phyloP scores from a whole-genome alignment of 2,113 vertebrate genomes.

The Rhadina sibilatrix region DNA sequence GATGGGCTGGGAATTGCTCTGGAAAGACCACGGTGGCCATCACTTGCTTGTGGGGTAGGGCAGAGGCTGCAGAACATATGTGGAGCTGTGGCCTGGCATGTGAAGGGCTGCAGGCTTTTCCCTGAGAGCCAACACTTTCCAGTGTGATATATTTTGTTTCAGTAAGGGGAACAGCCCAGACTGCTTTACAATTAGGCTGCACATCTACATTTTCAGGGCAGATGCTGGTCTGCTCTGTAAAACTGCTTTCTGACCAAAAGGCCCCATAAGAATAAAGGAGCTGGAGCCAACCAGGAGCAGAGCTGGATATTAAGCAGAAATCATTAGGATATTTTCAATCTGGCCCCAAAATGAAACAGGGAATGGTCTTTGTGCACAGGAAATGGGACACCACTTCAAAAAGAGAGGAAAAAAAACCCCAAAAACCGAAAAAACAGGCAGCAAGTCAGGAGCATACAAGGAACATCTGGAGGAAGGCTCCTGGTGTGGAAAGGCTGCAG shows the following conservation, averaged over 20 bases:
- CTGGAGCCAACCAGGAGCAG: background rate
- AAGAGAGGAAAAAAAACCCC: background rate
- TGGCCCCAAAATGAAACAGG: background rate
- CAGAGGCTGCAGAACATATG: fast-evolving
- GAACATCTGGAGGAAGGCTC: constrained; percentile 46
- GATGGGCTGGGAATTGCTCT: background rate
- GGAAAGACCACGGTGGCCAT: background rate
- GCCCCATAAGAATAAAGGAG: background rate
- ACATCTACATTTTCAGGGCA: background rate
- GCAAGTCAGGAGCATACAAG: background rate
- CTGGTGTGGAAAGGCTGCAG: constrained; percentile 13
- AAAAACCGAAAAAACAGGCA: background rate
- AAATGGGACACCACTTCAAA: constrained; percentile 58
- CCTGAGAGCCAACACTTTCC: background rate
- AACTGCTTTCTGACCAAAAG: background rate
- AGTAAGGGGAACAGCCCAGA: background rate
- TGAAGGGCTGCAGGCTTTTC: background rate
- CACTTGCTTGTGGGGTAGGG: background rate
- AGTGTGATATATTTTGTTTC: background rate
- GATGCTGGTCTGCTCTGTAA: background rate
- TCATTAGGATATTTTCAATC: background rate
- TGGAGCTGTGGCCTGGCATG: background rate
- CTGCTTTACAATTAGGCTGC: background rate
- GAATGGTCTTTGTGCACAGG: background rate
- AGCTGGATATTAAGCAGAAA: background rate